Evolutionary conservation across 1,140 invertebrate species (phyloP).

Genomic region (Chymomyza costata): DNA sequence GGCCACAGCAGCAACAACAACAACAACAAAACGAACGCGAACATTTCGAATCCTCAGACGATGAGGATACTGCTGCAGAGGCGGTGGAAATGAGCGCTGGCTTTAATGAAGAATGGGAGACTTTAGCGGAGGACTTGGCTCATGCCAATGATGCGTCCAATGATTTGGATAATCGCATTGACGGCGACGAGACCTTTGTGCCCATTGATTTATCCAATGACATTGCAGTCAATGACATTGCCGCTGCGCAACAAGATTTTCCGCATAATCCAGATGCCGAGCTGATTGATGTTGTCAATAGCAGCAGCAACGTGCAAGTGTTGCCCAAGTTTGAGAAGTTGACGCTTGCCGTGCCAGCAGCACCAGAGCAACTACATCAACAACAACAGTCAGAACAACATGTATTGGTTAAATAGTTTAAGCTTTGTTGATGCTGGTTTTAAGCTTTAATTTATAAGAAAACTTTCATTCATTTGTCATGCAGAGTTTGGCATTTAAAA

Average conservation of each 20-base stretch:
- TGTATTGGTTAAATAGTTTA: too few relatives aligned
- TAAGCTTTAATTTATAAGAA: slow-evolving; percentile 37
- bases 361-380: slow-evolving; percentile 6
- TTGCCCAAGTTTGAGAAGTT: slow-evolving; percentile 67
- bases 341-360: slow-evolving; percentile 21
- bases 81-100: slow-evolving; percentile 52
- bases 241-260: slow-evolving; percentile 45
- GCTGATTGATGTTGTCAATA: slow-evolving; percentile 48
- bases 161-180: slow-evolving; percentile 63
- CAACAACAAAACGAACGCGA: slow-evolving; percentile 37
- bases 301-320: slow-evolving; percentile 3
- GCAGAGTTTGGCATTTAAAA: too few relatives aligned
- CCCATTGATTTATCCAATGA: slow-evolving; percentile 74
- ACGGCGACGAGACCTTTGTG: slow-evolving; percentile 41
- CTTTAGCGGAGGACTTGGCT: slow-evolving; percentile 14
- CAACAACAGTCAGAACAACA: background rate
- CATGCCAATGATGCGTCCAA: slow-evolving; percentile 50
- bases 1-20: too few relatives aligned
- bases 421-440: slow-evolving; percentile 7
- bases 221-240: slow-evolving; percentile 70
- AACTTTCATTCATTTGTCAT: slow-evolving; percentile 26
- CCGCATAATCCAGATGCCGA: slow-evolving; percentile 73
- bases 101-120: slow-evolving; percentile 62
- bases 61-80: slow-evolving; percentile 37
- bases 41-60: slow-evolving; percentile 57